Base-by-base conservation (phyloP, 2,797 vertebrate genomes). In the Pempheris klunzingeri region DNA sequence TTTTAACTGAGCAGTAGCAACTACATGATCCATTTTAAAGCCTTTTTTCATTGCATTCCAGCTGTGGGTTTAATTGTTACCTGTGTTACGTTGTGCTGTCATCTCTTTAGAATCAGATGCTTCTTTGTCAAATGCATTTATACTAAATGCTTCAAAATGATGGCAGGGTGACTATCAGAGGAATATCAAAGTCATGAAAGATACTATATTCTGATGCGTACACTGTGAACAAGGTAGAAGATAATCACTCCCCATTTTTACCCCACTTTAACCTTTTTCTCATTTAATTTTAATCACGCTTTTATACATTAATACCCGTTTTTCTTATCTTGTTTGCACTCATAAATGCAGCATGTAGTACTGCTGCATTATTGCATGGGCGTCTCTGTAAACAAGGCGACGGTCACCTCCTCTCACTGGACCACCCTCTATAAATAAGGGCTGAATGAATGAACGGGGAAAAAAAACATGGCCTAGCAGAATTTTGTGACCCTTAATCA, bases 1-100 rank as follows among this genome's bases (percentile, higher is more conserved):
- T 26, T 74, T 47, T 28, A 47, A 80, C 55, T 64, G 71, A 80
- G 80, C 62, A 49, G 39, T 4, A 59, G 54, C 41, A 61, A 62
- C 54, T 74, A 22, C 20, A 38, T 65, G 36, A 69, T 71, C 30
- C 32, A 66, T 66, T 80, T 75, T 32, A n/a, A 77, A 9, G 14
- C 3, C 18, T 73, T 72, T 79, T 49, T 71, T 55, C 55, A 43
- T 39, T 55, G 46, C 20, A 46, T 24, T 61, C 26, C 4, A 0
- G 8, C 20, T 18, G 13, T 38, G 41, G 53, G 14, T 30, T 59
- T 24, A 39, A n/a, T 64, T 49, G 53, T 47, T 54, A 47, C 24
- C 38, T 17, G 1, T 36, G 12, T 59, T 46, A 44, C 22, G 30
- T 7, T 10, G 26, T 43, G 17, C 22, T 26, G 0, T 52, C 24